Conservation (phyloP, 2,888 invertebrate species). For the Thysanoteuthis rhombus region DNA sequence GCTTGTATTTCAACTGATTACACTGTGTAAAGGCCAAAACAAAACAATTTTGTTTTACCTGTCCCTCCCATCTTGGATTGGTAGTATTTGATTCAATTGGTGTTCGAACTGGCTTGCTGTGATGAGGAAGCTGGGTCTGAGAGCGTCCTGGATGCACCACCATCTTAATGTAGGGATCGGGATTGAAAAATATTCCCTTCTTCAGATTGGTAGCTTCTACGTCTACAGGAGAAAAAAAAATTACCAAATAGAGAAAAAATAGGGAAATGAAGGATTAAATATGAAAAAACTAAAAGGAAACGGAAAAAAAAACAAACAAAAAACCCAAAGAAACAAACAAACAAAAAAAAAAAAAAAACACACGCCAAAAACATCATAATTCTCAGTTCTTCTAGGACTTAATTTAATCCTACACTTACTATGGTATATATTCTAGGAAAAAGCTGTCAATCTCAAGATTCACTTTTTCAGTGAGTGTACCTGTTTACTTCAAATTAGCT, state of each 20-base stretch:
- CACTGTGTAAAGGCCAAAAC: no score
- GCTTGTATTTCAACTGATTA: no score
- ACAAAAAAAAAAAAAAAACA: no score
- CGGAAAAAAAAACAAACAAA: no score
- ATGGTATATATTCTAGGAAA: no score
- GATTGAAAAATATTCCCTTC: conserved; percentile 70
- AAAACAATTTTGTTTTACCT: conserved; percentile 43
- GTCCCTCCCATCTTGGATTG: conserved; percentile 66
- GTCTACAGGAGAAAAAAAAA: conserved; percentile 53
- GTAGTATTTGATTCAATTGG: conserved; percentile 66
- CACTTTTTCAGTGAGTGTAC: no score
- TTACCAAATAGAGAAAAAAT: conserved; percentile 13
- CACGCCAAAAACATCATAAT: no score
- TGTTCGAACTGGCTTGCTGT: conserved; percentile 65
- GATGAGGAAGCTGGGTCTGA: conserved; percentile 60
- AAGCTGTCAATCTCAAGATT: no score
- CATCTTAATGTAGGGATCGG: conserved; percentile 70
- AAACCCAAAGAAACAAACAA: no score
- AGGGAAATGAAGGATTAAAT: not conserved
- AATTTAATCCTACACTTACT: no score
- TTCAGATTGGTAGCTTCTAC: conserved; percentile 68
- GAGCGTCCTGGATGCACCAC: conserved; percentile 65
- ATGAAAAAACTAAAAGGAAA: not conserved
- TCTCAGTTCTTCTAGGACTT: no score
- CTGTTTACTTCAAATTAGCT: no score